A percentile compares a stretch with the other conserved stretches of the same genome.
Conservation (phyloP, 2,113 vertebrate species). For the Ptychochromis oligacanthus region DNA sequence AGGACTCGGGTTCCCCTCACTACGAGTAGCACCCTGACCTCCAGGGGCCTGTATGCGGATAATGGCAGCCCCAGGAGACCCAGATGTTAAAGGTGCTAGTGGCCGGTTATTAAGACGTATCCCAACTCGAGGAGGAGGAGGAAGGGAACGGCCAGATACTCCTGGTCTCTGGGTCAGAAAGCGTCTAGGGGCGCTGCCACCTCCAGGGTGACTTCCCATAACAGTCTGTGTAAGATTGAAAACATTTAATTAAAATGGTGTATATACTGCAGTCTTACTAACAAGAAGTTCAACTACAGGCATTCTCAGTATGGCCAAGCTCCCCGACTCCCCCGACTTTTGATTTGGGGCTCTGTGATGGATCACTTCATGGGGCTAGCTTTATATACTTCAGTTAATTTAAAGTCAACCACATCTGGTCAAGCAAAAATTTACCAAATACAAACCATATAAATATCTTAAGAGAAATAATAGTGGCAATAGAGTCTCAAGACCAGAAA, state of each 20-base stretch:
- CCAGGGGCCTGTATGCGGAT: constrained; percentile 55
- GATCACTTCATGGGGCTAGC: too few relatives aligned
- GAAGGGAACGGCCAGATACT: constrained; percentile 45
- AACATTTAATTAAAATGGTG: background rate
- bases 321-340: too few relatives aligned
- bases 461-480: background rate
- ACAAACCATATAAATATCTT: background rate
- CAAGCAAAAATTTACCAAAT: background rate
- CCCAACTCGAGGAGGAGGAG: constrained; percentile 67
- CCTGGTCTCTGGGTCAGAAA: constrained; percentile 66
- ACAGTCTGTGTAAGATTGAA: constrained; percentile 61
- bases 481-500: background rate
- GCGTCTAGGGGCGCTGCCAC: constrained; percentile 38
- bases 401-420: background rate
- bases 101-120: constrained; percentile 67
- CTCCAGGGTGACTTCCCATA: constrained; percentile 57
- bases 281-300: background rate
- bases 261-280: background rate
- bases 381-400: too few relatives aligned
- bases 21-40: constrained; percentile 41
- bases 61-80: constrained; percentile 29
- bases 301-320: background rate
- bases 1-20: constrained; percentile 56
- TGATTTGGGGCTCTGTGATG: too few relatives aligned
- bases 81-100: constrained; percentile 42